Evolutionary conservation across 1,140 invertebrate genomes (phyloP), one percentile per base, ranked within the genome.

Genomic region (Drosophila bocqueti): DNA sequence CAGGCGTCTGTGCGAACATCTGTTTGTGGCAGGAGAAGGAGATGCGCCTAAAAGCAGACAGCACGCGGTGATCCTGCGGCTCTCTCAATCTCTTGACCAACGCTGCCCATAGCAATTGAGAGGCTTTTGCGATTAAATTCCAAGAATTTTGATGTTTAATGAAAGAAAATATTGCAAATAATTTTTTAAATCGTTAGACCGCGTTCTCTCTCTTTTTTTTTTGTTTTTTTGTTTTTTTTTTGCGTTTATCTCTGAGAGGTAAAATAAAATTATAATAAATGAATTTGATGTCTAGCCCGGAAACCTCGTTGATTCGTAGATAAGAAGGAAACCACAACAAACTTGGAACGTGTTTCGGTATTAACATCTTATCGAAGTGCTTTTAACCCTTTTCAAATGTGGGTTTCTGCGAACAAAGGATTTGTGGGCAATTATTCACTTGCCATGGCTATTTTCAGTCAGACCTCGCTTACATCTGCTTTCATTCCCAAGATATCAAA

Each of bases 311-410:
- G 57, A n/a, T 11, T 66, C 2, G 63, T 36, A 66, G 63, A 66
- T 66, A 66, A 66, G 63, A 4, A 26, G 18, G 6, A 36, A 66
- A 36, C 63, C 57, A 46, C 63, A 66, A 66, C 58, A 66, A 34
- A 43, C 38, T 16, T 16, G 42, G 7, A 46, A 66, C 42, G 29
- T 63, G 21, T 62, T 62, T 18, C 31, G 31, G 31, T 29, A 18
- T 16, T 26, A 10, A 2, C 18, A 36, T 24, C 42, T 66, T 62
- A 43, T 46, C 21, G 15, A 36, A 18, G 24, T 26, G 13, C 4
- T 26, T 36, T 31, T 18, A 66, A 46, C 29, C 10, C 29, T 45
- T 21, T 59, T 7, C 26, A 57, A 29, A 29, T 29, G 54, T 50
- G 16, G 16, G 26, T 58, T 26, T 58, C 50, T 18, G 10, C 34